Percentiles rank a stretch among this genome's conserved stretches.
Evolutionary conservation across 2,888 invertebrate genomes (phyloP).

Genomic region (Cyclophora punctaria): DNA sequence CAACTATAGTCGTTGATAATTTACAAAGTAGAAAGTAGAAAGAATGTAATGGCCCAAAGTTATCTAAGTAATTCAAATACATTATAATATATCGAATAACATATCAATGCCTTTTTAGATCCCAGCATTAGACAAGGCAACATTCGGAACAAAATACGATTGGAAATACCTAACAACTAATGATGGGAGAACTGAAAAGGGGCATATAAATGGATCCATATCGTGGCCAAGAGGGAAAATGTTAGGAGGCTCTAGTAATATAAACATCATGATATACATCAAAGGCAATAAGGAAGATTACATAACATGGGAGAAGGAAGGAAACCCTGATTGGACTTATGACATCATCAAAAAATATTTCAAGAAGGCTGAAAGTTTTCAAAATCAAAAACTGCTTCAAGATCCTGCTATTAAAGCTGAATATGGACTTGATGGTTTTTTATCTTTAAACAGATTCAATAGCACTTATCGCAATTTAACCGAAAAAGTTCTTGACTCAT

Average conservation of each 20-base stretch:
- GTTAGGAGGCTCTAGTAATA: conserved; percentile 72
- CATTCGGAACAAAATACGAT: no score
- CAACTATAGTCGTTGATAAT: no score
- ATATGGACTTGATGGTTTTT: conserved; percentile 59
- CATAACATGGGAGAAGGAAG: conserved; percentile 65
- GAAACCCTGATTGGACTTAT: conserved; percentile 73
- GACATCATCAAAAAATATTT: conserved; percentile 62
- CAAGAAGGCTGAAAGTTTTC: conserved; percentile 65
- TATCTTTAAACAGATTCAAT: conserved; percentile 59
- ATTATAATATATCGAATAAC: no score
- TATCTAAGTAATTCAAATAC: no score
- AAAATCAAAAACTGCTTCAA: conserved; percentile 27
- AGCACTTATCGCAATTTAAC: conserved; percentile 43
- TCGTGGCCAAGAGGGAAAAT: conserved; percentile 62
- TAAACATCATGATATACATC: conserved; percentile 75
- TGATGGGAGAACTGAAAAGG: background rate
- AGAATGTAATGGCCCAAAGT: no score
- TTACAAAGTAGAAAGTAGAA: no score
- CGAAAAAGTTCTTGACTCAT: conserved; percentile 42
- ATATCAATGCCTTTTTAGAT: no score
- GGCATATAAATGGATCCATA: background rate
- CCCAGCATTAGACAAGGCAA: no score
- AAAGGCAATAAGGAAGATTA: conserved; percentile 69
- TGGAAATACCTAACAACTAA: background rate
- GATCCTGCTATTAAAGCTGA: conserved; percentile 24